phyloP scores from a whole-genome alignment of 1,140 invertebrate genomes.

The Aphaenogaster floridana region DNA sequence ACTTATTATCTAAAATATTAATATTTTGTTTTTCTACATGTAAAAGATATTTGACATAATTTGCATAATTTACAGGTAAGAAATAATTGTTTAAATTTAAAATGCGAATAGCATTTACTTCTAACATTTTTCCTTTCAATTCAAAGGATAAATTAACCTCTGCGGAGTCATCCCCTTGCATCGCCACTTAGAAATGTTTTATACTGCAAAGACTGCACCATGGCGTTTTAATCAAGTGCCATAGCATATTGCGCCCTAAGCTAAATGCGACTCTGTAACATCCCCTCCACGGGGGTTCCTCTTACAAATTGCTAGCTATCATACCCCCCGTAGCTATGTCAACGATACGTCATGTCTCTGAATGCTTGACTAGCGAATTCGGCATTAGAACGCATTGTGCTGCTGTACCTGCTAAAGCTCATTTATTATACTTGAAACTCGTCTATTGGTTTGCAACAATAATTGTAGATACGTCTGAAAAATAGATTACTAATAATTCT shows the following conservation, averaged over 20 bases:
- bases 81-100: slow-evolving; percentile 1
- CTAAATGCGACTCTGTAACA: slow-evolving; percentile 74
- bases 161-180: slow-evolving; percentile 64
- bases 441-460: slow-evolving; percentile 4
- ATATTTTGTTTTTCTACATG: not conserved
- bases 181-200: slow-evolving; percentile 72
- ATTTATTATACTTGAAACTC: slow-evolving; percentile 19
- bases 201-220: slow-evolving; percentile 72
- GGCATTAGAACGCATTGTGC: slow-evolving; percentile 70
- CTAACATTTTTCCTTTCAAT: slow-evolving; percentile 31
- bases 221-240: slow-evolving; percentile 83
- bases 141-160: slow-evolving; percentile 67
- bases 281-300: slow-evolving; percentile 78
- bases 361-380: slow-evolving; percentile 69
- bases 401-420: slow-evolving; percentile 42
- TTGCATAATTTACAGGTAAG: not conserved
- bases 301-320: slow-evolving; percentile 82
- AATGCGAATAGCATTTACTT: not conserved
- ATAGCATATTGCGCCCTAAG: slow-evolving; percentile 82
- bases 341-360: slow-evolving; percentile 79
- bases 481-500: not conserved
- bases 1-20: slow-evolving; percentile 13
- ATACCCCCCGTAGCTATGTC: slow-evolving; percentile 75
- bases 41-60: not conserved
- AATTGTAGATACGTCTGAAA: not conserved